Percentiles rank a stretch among this genome's conserved stretches.
Conservation (phyloP, 64 coral and sea anemone species). For the Montipora efflorescens region DNA sequence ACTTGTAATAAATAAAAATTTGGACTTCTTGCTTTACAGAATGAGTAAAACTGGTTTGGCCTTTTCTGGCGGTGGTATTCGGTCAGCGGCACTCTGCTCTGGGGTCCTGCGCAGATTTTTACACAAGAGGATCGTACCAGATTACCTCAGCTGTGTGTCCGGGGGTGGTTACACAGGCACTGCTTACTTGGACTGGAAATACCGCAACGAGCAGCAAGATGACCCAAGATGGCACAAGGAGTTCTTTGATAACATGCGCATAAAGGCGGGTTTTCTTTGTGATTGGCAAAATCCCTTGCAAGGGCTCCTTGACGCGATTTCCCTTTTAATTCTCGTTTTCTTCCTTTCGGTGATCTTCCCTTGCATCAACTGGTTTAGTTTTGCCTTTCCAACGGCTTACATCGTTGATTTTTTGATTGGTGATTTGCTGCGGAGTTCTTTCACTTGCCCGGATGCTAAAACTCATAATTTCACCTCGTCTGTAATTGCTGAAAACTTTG, state of each 20-base stretch:
- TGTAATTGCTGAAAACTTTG: conserved; percentile 39
- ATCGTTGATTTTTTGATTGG: conserved; percentile 64
- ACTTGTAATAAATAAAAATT: too few species aligned
- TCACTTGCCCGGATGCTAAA: conserved; percentile 34
- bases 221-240: conserved; percentile 64
- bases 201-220: conserved; percentile 49
- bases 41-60: conserved; percentile 60
- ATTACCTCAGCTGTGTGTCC: conserved; percentile 67
- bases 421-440: conserved; percentile 24
- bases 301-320: conserved; percentile 17
- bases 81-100: conserved; percentile 69
- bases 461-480: conserved; percentile 49
- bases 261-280: conserved; percentile 16
- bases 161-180: conserved; percentile 59
- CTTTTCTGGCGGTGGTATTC: conserved; percentile 71
- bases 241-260: conserved; percentile 70
- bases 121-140: conserved; percentile 35
- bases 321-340: background rate
- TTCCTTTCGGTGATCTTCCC: conserved; percentile 52
- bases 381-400: conserved; percentile 52
- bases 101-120: conserved; percentile 54
- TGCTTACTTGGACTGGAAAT: conserved; percentile 76
- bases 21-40: too few species aligned
- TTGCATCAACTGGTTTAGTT: conserved; percentile 29
- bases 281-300: conserved; percentile 48